Evolutionary conservation across 2,113 vertebrate genomes (phyloP).

Genomic region (Condylura cristata): DNA sequence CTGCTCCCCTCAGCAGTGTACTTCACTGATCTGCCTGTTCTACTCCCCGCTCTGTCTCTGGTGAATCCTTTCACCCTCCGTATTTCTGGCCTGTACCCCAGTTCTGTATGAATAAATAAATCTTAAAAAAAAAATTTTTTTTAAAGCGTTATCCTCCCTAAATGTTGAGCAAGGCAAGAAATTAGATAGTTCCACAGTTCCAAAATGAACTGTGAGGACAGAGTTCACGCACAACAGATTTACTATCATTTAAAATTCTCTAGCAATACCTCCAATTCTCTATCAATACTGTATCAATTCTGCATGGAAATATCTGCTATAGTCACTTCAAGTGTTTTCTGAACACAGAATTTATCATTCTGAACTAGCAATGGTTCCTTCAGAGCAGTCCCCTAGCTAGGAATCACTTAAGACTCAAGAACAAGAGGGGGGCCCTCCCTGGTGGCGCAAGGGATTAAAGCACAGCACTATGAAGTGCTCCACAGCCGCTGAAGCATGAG

Average conservation of each 20-base stretch:
- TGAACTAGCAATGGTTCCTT: not conserved
- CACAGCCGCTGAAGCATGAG: no score
- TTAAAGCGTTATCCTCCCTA: not conserved
- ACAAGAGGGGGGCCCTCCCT: no score
- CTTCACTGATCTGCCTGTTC: no score
- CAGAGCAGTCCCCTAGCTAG: not conserved
- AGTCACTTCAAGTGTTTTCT: not conserved
- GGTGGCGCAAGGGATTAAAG: no score
- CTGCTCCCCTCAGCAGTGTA: no score
- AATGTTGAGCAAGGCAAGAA: constrained; percentile 32
- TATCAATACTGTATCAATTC: not conserved
- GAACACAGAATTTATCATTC: constrained; percentile 1
- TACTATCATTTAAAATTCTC: not conserved
- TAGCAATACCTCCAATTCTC: not conserved
- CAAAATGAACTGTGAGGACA: not conserved
- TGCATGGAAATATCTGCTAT: not conserved
- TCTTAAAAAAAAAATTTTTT: no score
- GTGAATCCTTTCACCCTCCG: no score
- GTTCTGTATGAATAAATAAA: no score
- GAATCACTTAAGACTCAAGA: not conserved
- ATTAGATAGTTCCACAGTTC: not conserved
- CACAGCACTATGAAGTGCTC: no score
- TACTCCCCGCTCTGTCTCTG: no score
- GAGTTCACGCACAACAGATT: not conserved
- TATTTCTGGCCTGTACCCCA: no score